Conservation (phyloP, 1,140 invertebrate species). For the Tachypleus tridentatus region DNA sequence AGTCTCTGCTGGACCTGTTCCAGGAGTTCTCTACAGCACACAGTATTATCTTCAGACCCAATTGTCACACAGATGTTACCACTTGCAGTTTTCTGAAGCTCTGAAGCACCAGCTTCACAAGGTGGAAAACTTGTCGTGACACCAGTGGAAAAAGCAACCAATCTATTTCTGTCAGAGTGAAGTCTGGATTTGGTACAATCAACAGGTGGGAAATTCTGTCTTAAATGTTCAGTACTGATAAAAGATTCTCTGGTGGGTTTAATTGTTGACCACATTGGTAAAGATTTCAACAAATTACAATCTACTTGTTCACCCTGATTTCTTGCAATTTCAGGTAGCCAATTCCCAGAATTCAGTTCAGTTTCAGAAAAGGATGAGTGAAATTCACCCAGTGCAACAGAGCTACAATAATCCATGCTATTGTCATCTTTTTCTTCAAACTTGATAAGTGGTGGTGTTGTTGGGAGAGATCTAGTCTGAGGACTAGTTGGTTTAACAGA, state of each 20-base stretch:
- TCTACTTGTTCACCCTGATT: not conserved
- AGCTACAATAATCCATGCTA: no score
- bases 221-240: slow-evolving; percentile 19
- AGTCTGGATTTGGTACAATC: not conserved
- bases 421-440: not conserved
- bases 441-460: not conserved
- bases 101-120: slow-evolving; percentile 12
- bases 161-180: not conserved
- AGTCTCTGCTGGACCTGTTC: slow-evolving; percentile 68
- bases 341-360: not conserved
- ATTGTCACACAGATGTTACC: slow-evolving; percentile 51
- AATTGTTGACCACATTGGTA: slow-evolving; percentile 16
- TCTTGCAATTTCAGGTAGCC: not conserved
- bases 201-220: slow-evolving; percentile 25
- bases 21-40: slow-evolving; percentile 63
- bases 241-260: slow-evolving; percentile 19
- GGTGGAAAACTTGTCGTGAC: not conserved
- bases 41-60: slow-evolving; percentile 41
- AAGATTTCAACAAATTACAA: slow-evolving; percentile 4
- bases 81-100: slow-evolving; percentile 35
- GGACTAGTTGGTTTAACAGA: not conserved
- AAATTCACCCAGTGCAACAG: not conserved
- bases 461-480: not conserved
- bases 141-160: not conserved
- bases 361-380: not conserved